Conservation (phyloP, 2,797 vertebrate genomes). For the Hafferia zeledoni region DNA sequence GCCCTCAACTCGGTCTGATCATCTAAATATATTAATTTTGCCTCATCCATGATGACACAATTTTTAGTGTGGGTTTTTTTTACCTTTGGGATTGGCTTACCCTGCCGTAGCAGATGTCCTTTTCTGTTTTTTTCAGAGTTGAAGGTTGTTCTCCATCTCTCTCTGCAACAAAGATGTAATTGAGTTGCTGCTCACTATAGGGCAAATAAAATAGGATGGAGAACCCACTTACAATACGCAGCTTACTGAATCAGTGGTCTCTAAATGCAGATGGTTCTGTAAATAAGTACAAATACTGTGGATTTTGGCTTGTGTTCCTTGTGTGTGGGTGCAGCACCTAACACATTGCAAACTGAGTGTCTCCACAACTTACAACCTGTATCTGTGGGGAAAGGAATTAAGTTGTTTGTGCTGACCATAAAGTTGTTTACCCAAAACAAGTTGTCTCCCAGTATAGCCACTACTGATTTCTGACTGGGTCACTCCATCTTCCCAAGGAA, state of each 20-base stretch:
- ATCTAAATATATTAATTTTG: not conserved
- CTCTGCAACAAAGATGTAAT: not conserved
- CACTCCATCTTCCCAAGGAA: not conserved
- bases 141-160: not conserved
- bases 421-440: not conserved
- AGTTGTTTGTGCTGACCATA: not conserved
- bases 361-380: not conserved
- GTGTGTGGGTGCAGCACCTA: not conserved
- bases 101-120: not conserved
- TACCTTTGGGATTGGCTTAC: not conserved
- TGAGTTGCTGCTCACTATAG: not conserved
- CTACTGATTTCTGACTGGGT: not conserved
- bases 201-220: not conserved
- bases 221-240: not conserved
- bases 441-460: not conserved
- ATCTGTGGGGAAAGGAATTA: too few relatives aligned
- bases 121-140: not conserved
- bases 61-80: not conserved
- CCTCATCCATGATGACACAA: not conserved
- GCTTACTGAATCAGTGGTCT: not conserved
- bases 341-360: not conserved
- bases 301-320: not conserved
- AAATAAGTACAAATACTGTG: not conserved
- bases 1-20: not conserved
- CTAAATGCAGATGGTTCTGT: not conserved